Conservation (phyloP, 2,113 vertebrate species). For the Puntigrus tetrazona region DNA sequence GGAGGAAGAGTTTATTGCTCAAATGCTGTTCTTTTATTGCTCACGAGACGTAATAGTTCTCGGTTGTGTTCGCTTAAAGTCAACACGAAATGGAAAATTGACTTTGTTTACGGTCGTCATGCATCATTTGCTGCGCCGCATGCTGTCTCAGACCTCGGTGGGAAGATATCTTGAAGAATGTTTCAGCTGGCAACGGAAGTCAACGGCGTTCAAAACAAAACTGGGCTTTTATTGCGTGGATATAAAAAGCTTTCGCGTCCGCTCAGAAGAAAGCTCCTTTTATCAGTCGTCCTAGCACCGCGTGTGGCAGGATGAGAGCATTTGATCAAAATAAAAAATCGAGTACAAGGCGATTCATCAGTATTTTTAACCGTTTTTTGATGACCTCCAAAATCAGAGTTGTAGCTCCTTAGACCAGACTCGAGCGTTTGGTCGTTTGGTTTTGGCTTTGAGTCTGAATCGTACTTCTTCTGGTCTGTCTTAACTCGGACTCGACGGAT, state of each 20-base stretch:
- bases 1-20: neutral
- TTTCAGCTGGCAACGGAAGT: neutral
- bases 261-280: neutral
- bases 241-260: neutral
- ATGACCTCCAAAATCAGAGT: neutral
- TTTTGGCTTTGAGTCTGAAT: no score
- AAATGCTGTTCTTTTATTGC: slow-evolving; percentile 16
- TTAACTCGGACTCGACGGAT: no score
- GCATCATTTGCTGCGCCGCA: neutral
- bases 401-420: neutral
- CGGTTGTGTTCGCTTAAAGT: neutral
- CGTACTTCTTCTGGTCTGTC: no score
- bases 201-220: neutral
- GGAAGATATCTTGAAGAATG: neutral
- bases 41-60: neutral
- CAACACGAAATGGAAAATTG: neutral
- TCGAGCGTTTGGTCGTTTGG: neutral
- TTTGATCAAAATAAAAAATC: neutral
- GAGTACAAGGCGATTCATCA: no score
- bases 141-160: neutral
- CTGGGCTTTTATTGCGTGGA: neutral
- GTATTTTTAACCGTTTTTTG: no score
- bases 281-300: neutral
- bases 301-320: neutral
- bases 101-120: neutral